These are phyloP conservation scores for Echinops telfairi DNA, from an alignment of 2,113 vertebrate genomes.

Conservation along the genomic window DNA sequence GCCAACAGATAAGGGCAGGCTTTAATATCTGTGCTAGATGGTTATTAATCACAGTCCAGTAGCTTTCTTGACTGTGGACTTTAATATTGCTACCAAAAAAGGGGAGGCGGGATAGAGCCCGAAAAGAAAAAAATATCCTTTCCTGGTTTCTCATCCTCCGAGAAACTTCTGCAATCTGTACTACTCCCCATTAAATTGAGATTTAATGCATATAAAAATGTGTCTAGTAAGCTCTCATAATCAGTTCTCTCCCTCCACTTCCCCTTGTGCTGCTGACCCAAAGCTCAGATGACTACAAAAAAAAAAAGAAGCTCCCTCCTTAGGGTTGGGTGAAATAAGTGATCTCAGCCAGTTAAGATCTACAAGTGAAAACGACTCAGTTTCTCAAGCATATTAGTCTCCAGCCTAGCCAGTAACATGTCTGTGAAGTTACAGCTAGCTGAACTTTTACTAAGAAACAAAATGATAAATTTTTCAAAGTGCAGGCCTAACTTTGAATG, in stretches of 20 bases:
- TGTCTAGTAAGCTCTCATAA: constrained; percentile 37
- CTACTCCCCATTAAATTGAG: constrained; percentile 29
- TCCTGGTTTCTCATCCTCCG: constrained; percentile 34
- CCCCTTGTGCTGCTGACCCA: not conserved
- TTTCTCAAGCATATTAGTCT: constrained; percentile 31
- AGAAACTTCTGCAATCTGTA: constrained; percentile 22
- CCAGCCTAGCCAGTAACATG: constrained; percentile 11
- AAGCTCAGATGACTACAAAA: constrained; percentile 26
- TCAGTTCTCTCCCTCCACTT: constrained; percentile 34
- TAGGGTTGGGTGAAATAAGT: not conserved
- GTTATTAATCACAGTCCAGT: constrained; percentile 14
- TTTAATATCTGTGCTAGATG: constrained; percentile 36
- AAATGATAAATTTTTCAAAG: constrained; percentile 21
- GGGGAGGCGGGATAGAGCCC: not conserved
- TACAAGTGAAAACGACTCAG: constrained; percentile 47
- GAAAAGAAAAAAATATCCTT: not conserved
- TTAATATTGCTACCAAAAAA: constrained; percentile 26
- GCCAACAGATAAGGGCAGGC: constrained; percentile 49
- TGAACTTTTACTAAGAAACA: constrained; percentile 21
- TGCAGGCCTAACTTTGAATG: not conserved
- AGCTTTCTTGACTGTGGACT: constrained; percentile 35
- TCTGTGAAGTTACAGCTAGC: constrained; percentile 2
- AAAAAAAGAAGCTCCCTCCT: constrained; percentile 13
- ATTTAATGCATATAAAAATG: constrained; percentile 58
- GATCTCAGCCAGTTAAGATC: constrained; percentile 18